Conservation (phyloP, 2,113 vertebrate genomes). For the Circaetus gallicus region DNA sequence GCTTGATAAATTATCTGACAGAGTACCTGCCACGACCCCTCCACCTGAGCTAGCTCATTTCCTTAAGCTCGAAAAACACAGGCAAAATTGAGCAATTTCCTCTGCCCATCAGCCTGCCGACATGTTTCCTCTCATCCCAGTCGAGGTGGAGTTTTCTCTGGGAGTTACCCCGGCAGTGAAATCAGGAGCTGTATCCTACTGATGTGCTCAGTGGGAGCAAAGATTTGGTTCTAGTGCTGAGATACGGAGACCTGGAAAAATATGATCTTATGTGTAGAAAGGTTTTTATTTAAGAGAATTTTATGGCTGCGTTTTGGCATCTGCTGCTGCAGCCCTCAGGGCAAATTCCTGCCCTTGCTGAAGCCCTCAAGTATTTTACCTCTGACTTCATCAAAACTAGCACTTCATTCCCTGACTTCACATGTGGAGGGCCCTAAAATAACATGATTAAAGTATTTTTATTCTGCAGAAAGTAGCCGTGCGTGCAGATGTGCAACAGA, state of each 20-base stretch:
- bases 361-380: background rate
- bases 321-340: background rate
- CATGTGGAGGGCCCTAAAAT: background rate
- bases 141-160: background rate
- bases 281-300: background rate
- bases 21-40: rapidly evolving
- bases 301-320: background rate
- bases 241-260: background rate
- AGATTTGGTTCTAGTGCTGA: background rate
- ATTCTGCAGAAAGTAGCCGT: rapidly evolving
- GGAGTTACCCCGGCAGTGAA: background rate
- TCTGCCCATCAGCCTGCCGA: background rate
- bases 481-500: background rate
- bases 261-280: background rate
- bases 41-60: background rate
- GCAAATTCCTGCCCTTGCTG: background rate
- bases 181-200: background rate
- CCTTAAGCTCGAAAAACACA: background rate
- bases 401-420: background rate
- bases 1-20: background rate
- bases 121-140: background rate
- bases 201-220: background rate
- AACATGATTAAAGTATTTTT: background rate
- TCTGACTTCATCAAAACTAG: background rate
- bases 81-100: background rate